Conservation (phyloP, 2,797 vertebrate species). For the Pipistrellus pygmaeus region DNA sequence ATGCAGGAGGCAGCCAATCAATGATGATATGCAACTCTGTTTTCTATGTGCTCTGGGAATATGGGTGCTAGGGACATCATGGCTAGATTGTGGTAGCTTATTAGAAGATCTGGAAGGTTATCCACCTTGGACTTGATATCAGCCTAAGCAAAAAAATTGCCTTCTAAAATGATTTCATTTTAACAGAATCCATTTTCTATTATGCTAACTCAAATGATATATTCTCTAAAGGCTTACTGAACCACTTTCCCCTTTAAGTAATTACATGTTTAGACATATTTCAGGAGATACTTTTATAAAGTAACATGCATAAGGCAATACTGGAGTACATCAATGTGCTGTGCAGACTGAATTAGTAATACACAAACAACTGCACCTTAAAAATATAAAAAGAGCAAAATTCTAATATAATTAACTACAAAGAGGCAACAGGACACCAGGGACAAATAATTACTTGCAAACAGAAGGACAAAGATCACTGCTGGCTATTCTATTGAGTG, state of each 20-base stretch:
- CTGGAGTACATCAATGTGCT: neutral
- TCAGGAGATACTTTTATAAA: constrained; percentile 46
- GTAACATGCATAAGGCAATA: neutral
- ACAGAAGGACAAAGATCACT: neutral
- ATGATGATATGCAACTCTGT: neutral
- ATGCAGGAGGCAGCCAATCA: no score
- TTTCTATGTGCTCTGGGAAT: neutral
- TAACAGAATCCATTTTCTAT: constrained; percentile 22
- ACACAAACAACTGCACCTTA: constrained; percentile 28
- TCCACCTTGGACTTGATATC: constrained; percentile 12
- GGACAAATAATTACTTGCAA: neutral
- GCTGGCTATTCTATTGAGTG: neutral
- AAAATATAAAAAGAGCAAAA: constrained; percentile 46
- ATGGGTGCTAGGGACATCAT: neutral
- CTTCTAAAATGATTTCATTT: constrained; percentile 57
- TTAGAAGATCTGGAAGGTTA: neutral
- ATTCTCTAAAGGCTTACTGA: constrained; percentile 7
- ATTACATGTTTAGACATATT: constrained; percentile 53
- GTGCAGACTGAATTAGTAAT: constrained; percentile 25
- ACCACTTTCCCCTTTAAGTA: constrained; percentile 25
- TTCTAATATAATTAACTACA: neutral
- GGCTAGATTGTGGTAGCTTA: neutral
- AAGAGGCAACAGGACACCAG: neutral
- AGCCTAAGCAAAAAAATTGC: constrained; percentile 24
- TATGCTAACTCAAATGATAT: constrained; percentile 39